Conservation (phyloP, 2,113 vertebrate genomes). For the Mus pahari region DNA sequence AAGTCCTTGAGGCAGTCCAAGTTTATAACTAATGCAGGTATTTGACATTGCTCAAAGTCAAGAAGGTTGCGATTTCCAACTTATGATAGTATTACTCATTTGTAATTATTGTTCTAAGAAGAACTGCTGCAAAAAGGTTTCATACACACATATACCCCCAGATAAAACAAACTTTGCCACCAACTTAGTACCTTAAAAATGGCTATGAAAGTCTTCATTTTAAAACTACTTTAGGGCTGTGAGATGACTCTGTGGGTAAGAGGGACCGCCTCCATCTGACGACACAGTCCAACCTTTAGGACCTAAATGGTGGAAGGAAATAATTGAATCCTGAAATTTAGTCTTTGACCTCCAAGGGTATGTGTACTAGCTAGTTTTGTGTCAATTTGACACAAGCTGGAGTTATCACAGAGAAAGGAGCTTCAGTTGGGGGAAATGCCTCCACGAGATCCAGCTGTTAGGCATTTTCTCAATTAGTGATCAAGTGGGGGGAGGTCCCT, state of each 20-base stretch:
- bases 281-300: not conserved
- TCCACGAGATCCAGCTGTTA: too few relatives aligned
- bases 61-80: not conserved
- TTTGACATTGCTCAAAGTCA: not conserved
- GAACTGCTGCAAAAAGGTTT: not conserved
- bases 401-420: too few relatives aligned
- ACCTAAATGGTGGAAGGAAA: not conserved
- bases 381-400: too few relatives aligned
- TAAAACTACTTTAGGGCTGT: not conserved
- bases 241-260: not conserved
- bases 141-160: accelerated
- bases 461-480: too few relatives aligned
- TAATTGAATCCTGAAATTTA: not conserved
- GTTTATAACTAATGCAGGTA: not conserved
- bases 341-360: not conserved
- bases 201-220: not conserved
- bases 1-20: not conserved
- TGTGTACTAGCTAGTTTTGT: too few relatives aligned
- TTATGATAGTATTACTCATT: not conserved
- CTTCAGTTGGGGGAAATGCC: too few relatives aligned
- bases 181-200: not conserved
- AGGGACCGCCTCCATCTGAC: not conserved
- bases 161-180: not conserved
- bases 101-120: not conserved
- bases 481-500: too few relatives aligned